Base-by-base conservation (phyloP, 2,797 vertebrate genomes). In the Anguilla pacifica region DNA sequence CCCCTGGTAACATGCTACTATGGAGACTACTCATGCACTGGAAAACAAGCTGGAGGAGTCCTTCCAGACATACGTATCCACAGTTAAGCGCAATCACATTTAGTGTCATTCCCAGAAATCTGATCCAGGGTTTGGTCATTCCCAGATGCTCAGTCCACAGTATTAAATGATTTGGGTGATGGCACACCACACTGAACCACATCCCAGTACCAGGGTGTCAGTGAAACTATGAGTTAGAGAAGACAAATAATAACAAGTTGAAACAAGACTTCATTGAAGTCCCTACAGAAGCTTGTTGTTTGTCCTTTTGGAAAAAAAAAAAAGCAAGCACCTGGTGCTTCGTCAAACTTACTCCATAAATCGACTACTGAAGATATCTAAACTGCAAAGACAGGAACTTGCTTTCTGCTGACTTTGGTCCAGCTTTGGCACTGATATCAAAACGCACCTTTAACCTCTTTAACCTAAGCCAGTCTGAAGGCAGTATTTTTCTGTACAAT, bases 1-100 rank as follows among this genome's bases (percentile, higher is more conserved):
- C 61, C 87, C 77, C 46, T 82, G 72, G 84, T 67, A 86, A 86
- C 84, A 81, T 61, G 84, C 81, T 85, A 51, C 84, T 82, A 88
- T 88, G 87, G 84, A 81, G 83, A 85, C 79, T 77, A 49, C 64
- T 49, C 46, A 31, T 46, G 77, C n/a, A 86, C 11, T 79, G 70
- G 70, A 53, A 46, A 79, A 46, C 35, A 25, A n/a, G 61, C 64
- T n/a, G 72, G 28, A 43, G 39, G 46, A 9, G 4, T 51, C 46
- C 25, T 82, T n/a, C 22, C 19, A 51, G 5, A 25, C 22, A 10
- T 82, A 6, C 17, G 10, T 10, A 46, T 25, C 79, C 46, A 82
- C 46, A 82, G 79, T 82, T 49, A 11, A n/a, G 46, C 1, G 22
- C 3, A 22, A 5, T 51, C 79, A 82, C 3, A 82, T 11, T 82